Conservation (phyloP, 2,888 invertebrate species). For the Tanypteryx hageni region DNA sequence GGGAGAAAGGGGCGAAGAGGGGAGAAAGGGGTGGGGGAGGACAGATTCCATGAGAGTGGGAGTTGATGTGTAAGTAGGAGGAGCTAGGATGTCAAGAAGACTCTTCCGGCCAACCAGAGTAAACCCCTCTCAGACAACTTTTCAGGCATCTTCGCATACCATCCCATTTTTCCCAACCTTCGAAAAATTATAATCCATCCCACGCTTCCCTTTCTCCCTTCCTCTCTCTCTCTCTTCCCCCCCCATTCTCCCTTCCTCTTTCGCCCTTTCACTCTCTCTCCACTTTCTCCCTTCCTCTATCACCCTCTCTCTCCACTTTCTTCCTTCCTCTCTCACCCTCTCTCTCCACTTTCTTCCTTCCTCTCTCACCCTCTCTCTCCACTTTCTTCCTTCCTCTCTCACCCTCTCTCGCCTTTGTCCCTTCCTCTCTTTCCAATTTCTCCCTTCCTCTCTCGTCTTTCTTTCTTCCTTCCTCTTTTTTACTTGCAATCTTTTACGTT, state of each 20-base stretch:
- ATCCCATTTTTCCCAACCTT: not conserved
- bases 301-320: not conserved
- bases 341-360: too few species aligned
- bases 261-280: not conserved
- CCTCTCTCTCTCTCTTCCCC: not conserved
- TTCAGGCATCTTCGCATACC: conserved; percentile 22
- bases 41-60: not conserved
- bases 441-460: too few species aligned
- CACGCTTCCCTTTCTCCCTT: not conserved
- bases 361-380: too few species aligned
- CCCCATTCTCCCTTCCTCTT: not conserved
- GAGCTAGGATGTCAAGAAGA: conserved; percentile 55
- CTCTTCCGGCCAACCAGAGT: conserved; percentile 27
- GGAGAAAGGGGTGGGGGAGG: not conserved
- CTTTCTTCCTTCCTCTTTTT: too few species aligned
- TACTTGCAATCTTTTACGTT: too few species aligned
- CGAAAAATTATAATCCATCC: not conserved
- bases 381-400: too few species aligned
- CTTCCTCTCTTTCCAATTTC: too few species aligned
- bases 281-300: not conserved
- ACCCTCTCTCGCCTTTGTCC: too few species aligned
- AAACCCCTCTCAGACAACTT: conserved; percentile 19
- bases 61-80: conserved; percentile 37
- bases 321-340: not conserved
- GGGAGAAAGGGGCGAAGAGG: not conserved